Evolutionary conservation across 2,797 vertebrate species (phyloP), one percentile per base, ranked within the genome.

Genomic region (Spea hammondii): DNA sequence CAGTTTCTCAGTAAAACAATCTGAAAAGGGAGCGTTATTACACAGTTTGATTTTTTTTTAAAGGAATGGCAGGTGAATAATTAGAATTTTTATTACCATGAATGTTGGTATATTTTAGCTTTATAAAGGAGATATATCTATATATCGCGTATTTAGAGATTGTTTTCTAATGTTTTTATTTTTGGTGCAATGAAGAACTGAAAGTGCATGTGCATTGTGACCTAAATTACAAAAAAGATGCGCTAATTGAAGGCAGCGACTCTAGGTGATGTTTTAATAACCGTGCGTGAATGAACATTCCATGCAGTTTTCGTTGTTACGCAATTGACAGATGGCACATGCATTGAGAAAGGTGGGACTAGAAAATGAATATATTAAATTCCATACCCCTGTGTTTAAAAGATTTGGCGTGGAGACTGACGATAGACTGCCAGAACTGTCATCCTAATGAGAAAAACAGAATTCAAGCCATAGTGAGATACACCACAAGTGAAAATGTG

Each of bases 391-490:
- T 84, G 92, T 83, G 87, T 86, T 92, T 92, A 94, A 92, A 83
- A 94, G 92, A 90, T 92, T 93, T 89, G 93, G 92, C 88, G 92
- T 88, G 87, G 93, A 94, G 88, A 94, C 85, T 88, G 93, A 94
- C 1, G 92, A 87, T 87, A 94, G 89, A 91, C 86, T 90, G 89
- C 89, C 91, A 87, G 91, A 89, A 88, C 86, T 91, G 89, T 87
- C 90, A 87, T 92, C 93, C 93, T 94, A 89, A 88, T 89, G 84
- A 87, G 87, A 91, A 86, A 92, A 90, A 91, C 88, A 91, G 84
- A 91, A 89, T 88, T 82, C 85, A 83, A 89, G 64, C 86, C 88
- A 91, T 90, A 90, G 89, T 89, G 83, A 88, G 85, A 86, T 72
- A 70, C 74, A 78, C 14, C 17, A 70, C 65, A 86, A 9, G 51